phyloP scores from a whole-genome alignment of 2,888 invertebrate species.

The Drosophila austrosaltans region DNA sequence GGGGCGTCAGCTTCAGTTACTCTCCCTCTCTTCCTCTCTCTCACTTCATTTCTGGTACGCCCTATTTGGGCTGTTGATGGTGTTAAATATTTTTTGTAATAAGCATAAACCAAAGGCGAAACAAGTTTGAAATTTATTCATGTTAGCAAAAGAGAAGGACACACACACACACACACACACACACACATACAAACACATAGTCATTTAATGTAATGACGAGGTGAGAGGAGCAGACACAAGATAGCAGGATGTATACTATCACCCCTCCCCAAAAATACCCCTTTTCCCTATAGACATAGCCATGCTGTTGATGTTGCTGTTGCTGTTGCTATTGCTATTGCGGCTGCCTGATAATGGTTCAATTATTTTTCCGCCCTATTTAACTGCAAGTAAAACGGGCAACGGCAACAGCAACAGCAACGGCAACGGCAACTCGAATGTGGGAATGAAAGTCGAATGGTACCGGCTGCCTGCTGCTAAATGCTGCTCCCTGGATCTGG shows the following conservation, averaged over 20 bases:
- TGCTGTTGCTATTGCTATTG: constrained; percentile 10
- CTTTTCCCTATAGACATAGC: background rate
- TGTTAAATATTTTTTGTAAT: constrained; percentile 61
- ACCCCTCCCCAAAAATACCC: background rate
- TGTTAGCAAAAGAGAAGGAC: constrained; percentile 12
- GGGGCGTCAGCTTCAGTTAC: constrained; percentile 19
- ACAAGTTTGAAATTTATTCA: constrained; percentile 18
- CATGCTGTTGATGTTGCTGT: constrained; percentile 20
- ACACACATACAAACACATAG: background rate
- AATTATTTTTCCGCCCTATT: constrained; percentile 93
- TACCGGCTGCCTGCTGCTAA: background rate
- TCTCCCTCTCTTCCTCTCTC: background rate
- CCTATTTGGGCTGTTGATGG: constrained; percentile 17
- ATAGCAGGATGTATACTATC: background rate
- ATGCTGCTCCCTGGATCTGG: background rate
- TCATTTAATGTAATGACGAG: constrained; percentile 1
- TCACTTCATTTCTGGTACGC: background rate
- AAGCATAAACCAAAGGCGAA: constrained; percentile 52
- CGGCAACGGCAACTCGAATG: constrained; percentile 26
- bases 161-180: background rate
- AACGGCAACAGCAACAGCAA: constrained; percentile 35
- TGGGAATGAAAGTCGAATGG: constrained; percentile 26
- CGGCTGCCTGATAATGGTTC: constrained; percentile 83
- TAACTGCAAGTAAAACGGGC: constrained; percentile 85
- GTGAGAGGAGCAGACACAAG: background rate